Conservation (phyloP, 2,113 vertebrate species). For the Pionites leucogaster region DNA sequence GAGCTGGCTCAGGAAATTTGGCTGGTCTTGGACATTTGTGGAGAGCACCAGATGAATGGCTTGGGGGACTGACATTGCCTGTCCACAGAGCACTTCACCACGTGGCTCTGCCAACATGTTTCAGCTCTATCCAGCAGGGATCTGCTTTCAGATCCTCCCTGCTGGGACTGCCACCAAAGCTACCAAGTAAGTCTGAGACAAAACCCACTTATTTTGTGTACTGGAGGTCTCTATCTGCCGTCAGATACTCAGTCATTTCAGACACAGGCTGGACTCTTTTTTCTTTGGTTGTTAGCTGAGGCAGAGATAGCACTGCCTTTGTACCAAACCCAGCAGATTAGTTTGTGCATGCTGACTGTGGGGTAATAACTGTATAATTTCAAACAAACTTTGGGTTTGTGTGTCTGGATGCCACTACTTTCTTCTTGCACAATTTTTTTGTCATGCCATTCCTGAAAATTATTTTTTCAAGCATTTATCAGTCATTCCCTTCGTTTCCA, state of each 20-base stretch:
- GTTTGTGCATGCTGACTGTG: not conserved
- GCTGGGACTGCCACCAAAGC: not conserved
- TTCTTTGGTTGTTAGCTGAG: not conserved
- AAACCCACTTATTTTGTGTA: not conserved
- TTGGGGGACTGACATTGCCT: not conserved
- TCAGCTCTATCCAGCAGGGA: not conserved
- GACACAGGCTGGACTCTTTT: not conserved
- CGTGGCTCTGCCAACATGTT: not conserved
- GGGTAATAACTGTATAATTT: not conserved
- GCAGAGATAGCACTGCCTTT: not conserved
- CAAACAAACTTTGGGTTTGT: not conserved
- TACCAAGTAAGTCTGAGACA: not conserved
- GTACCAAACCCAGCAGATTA: not conserved
- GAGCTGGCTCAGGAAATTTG: not conserved
- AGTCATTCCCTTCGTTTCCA: conserved; percentile 26
- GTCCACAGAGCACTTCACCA: not conserved
- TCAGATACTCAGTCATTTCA: not conserved
- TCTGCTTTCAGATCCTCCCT: not conserved
- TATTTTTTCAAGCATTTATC: not conserved
- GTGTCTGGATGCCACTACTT: not conserved
- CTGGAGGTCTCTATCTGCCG: not conserved
- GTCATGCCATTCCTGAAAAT: not conserved
- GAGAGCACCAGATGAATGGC: not conserved
- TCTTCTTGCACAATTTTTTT: not conserved
- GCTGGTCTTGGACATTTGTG: not conserved